Percentiles rank a stretch among this genome's conserved stretches.
Evolutionary conservation across 2,888 invertebrate species (phyloP).

Genomic region (Aphrophora alni): DNA sequence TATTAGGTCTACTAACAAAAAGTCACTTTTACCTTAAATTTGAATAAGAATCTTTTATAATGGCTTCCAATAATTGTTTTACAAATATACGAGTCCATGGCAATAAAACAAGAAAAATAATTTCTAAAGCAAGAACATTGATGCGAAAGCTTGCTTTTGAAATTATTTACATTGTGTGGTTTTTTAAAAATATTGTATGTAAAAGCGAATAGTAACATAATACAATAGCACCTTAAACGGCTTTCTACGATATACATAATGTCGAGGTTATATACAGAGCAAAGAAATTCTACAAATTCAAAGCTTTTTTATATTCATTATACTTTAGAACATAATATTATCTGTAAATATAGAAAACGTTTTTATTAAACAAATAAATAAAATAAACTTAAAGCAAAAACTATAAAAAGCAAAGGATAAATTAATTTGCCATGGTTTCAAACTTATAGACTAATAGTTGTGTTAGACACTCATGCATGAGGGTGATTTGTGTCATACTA

Average conservation of each 20-base stretch:
- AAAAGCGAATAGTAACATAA: slow-evolving; percentile 17
- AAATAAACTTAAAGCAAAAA: slow-evolving; percentile 24
- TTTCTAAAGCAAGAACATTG: neutral
- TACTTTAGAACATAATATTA: neutral
- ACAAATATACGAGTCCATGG: neutral
- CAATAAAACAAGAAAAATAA: neutral
- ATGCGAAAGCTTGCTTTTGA: slow-evolving; percentile 2
- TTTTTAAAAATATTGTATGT: neutral
- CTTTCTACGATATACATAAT: slow-evolving; percentile 30
- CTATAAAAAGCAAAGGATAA: neutral
- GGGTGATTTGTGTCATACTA: neutral
- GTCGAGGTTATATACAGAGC: slow-evolving; percentile 26
- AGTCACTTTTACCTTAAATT: neutral
- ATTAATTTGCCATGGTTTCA: neutral
- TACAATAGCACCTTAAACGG: slow-evolving; percentile 35
- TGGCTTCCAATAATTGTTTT: neutral
- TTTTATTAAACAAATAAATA: slow-evolving; percentile 20
- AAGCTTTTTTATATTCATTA: slow-evolving; percentile 2
- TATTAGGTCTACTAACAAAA: neutral
- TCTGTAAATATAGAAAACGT: slow-evolving; percentile 14
- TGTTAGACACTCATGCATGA: neutral
- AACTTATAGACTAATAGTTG: neutral
- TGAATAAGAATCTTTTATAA: neutral
- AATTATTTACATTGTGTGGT: neutral
- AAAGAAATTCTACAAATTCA: slow-evolving; percentile 24